Evolutionary conservation across 2,113 vertebrate genomes (phyloP).

Genomic region (Calidris pugnax): DNA sequence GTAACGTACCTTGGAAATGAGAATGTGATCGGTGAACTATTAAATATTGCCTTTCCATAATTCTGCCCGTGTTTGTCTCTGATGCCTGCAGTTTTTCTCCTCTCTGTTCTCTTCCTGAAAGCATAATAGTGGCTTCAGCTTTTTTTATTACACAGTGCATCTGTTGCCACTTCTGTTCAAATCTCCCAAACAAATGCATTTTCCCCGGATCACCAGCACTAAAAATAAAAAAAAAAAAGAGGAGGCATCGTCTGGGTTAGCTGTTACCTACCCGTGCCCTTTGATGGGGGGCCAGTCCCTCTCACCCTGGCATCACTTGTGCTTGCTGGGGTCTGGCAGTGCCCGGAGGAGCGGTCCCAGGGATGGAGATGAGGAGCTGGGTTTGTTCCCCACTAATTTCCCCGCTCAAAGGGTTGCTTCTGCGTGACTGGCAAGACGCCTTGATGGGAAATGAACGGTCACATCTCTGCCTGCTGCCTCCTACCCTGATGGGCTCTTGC

Average conservation of each 20-base stretch:
- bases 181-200: not conserved
- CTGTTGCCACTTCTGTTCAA: conserved; percentile 48
- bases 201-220: not conserved
- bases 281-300: not conserved
- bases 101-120: conserved; percentile 14
- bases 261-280: not conserved
- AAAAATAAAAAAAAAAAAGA: not conserved
- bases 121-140: not conserved
- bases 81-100: not conserved
- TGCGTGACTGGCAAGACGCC: accelerated
- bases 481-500: not conserved
- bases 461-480: not conserved
- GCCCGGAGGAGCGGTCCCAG: accelerated
- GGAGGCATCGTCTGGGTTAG: not conserved
- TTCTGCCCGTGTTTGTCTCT: not conserved
- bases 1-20: not conserved
- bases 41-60: conserved; percentile 3
- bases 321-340: no score
- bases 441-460: not conserved
- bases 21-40: not conserved
- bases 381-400: not conserved
- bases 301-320: not conserved
- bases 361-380: not conserved
- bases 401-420: accelerated
- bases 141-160: conserved; percentile 29